These are phyloP conservation scores for Prosapia bicincta DNA, from an alignment of 2,888 invertebrate species.

Conservation along the genomic window DNA sequence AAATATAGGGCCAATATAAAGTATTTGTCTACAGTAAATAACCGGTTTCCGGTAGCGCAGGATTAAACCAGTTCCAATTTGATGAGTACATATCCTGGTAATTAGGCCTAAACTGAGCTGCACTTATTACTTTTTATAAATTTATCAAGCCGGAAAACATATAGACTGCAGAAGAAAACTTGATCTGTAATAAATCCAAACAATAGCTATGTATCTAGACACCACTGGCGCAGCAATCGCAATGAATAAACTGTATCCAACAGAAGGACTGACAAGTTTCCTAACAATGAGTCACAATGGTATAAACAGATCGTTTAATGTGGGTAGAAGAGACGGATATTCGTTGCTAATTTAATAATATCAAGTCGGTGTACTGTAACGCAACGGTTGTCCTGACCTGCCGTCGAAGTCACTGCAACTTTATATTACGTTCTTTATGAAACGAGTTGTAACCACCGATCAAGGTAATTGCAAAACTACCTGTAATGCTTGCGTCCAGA, in stretches of 20 bases:
- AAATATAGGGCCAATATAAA: too few species aligned
- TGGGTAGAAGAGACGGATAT: too few species aligned
- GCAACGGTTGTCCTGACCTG: neutral
- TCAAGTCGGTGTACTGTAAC: too few species aligned
- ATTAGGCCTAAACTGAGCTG: neutral
- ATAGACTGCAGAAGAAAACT: neutral
- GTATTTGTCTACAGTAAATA: too few species aligned
- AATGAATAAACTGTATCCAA: neutral
- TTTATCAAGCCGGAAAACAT: neutral
- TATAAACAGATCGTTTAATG: too few species aligned
- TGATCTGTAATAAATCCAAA: neutral
- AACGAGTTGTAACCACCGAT: neutral
- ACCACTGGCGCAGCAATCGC: neutral
- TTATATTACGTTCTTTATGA: neutral
- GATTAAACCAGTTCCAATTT: neutral
- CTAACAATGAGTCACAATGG: neutral
- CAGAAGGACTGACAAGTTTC: neutral
- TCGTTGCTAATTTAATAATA: too few species aligned
- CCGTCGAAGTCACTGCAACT: neutral
- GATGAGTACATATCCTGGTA: neutral
- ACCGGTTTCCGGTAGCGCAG: too few species aligned
- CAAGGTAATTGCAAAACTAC: neutral
- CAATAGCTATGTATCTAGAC: neutral
- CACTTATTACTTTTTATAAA: neutral
- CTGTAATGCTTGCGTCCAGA: neutral